A percentile compares a stretch with the other conserved stretches of the same genome.
Evolutionary conservation across 92 coral and sea anemone species (phyloP).

Genomic region (Actinernus sp.): DNA sequence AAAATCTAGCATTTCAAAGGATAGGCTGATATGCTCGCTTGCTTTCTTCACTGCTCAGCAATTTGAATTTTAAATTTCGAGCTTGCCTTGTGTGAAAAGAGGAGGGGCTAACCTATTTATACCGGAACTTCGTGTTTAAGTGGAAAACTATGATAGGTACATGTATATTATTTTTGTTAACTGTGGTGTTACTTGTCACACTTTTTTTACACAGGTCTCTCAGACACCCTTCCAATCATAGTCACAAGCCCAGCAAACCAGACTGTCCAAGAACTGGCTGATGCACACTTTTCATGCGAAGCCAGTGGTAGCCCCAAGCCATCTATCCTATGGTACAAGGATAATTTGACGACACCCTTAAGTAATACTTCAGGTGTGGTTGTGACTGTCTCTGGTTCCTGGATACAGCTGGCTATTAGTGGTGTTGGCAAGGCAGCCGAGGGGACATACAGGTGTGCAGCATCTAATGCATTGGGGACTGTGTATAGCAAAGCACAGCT

Average conservation of each 20-base stretch:
- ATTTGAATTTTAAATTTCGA: too few relatives aligned
- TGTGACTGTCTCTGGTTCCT: conserved; percentile 33
- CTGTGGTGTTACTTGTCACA: too few relatives aligned
- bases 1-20: too few relatives aligned
- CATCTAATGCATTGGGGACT: conserved; percentile 64
- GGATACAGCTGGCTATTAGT: conserved; percentile 54
- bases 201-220: conserved; percentile 51
- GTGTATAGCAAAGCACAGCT: conserved; percentile 50
- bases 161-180: not conserved
- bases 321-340: conserved; percentile 66
- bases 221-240: conserved; percentile 73
- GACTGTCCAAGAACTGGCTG: conserved; percentile 58
- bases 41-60: too few relatives aligned
- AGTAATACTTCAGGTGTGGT: conserved; percentile 49
- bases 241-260: conserved; percentile 47
- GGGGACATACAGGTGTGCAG: conserved; percentile 79
- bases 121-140: too few relatives aligned
- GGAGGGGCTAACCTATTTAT: too few relatives aligned
- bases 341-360: conserved; percentile 21
- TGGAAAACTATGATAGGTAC: not conserved
- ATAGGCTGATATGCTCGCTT: too few relatives aligned
- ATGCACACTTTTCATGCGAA: conserved; percentile 67
- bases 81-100: too few relatives aligned
- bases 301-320: conserved; percentile 84
- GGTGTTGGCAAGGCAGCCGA: conserved; percentile 46